Conservation (phyloP, 1,140 invertebrate species). For the Trypoxylus dichotomus region DNA sequence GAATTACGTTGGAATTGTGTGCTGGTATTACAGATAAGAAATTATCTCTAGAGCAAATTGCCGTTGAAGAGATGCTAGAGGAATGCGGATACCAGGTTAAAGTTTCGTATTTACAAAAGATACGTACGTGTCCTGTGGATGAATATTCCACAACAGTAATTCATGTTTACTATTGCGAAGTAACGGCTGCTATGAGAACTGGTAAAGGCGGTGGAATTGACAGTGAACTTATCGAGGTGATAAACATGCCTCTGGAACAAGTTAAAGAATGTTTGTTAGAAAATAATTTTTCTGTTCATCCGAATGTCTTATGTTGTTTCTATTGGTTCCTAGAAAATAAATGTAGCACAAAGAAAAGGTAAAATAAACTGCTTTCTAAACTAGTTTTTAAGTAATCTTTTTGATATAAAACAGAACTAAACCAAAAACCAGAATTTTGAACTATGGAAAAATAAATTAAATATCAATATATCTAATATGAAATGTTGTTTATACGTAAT, state of each 20-base stretch:
- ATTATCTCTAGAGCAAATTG: conserved; percentile 73
- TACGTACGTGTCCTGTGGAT: conserved; percentile 61
- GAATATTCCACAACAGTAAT: conserved; percentile 52
- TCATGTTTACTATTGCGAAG: conserved; percentile 86
- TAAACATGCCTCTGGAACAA: conserved; percentile 82
- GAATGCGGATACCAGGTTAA: conserved; percentile 91
- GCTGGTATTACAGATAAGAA: conserved; percentile 91
- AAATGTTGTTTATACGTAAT: too few relatives aligned
- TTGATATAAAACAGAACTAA: too few relatives aligned
- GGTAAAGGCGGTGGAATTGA: conserved; percentile 58
- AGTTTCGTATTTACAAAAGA: conserved; percentile 65
- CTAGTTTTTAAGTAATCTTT: too few relatives aligned
- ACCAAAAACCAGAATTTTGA: too few relatives aligned
- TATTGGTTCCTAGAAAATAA: conserved; percentile 19
- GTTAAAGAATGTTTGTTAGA: conserved; percentile 48
- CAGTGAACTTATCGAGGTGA: conserved; percentile 69
- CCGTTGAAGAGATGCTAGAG: conserved; percentile 82
- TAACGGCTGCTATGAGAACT: conserved; percentile 83
- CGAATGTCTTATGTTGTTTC: background rate
- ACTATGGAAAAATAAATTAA: too few relatives aligned
- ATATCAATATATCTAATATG: too few relatives aligned
- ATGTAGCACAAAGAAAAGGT: background rate
- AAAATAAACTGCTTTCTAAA: too few relatives aligned
- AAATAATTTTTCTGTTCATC: background rate
- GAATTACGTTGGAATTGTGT: conserved; percentile 87